Percentiles rank a stretch among this genome's conserved stretches.
Conservation (phyloP, 2,113 vertebrate species). For the Burhinus oedicnemus region DNA sequence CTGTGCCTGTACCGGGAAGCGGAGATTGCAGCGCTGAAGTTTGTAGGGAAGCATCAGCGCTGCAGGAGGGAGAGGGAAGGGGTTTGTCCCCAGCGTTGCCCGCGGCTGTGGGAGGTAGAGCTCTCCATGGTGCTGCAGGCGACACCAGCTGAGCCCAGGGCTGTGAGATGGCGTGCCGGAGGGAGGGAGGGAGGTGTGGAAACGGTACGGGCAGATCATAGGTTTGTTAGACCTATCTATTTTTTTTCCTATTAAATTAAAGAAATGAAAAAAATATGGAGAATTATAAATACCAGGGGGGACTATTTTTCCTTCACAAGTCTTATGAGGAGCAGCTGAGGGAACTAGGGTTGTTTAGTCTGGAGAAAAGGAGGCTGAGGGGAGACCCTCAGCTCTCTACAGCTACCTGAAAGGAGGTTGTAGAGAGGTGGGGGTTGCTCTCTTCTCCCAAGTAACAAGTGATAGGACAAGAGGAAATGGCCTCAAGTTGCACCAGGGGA, state of each 20-base stretch:
- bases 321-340: no score
- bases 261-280: background rate
- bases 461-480: no score
- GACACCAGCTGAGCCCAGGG: accelerated
- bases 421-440: no score
- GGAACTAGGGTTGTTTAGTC: no score
- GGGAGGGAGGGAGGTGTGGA: no score
- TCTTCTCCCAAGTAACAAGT: no score
- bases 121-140: slow-evolving; percentile 22
- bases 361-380: no score
- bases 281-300: background rate
- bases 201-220: no score
- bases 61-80: accelerated
- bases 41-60: accelerated
- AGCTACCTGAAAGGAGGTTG: no score
- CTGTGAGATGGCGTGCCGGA: no score
- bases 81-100: accelerated
- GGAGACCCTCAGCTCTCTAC: no score
- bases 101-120: accelerated
- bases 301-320: background rate
- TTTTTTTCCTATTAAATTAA: background rate
- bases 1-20: background rate
- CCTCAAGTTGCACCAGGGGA: no score
- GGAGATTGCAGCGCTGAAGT: background rate
- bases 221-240: background rate